Conservation (phyloP, 2,797 vertebrate species). For the Trichosurus vulpecula region DNA sequence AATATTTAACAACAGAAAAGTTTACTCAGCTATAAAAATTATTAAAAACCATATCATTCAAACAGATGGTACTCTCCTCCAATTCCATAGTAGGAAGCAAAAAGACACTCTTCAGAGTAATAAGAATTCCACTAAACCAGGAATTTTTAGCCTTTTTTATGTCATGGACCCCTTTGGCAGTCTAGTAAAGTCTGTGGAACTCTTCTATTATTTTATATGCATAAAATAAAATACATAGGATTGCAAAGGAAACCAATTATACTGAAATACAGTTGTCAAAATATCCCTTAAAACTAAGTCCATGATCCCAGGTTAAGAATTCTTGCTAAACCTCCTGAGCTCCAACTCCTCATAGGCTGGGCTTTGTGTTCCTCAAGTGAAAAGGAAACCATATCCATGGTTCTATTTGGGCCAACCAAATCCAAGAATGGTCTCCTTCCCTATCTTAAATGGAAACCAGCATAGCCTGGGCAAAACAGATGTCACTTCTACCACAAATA, state of each 20-base stretch:
- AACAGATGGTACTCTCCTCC: not conserved
- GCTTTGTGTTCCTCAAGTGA: not conserved
- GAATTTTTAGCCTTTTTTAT: not conserved
- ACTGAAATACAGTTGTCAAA: not conserved
- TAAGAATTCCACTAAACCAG: not conserved
- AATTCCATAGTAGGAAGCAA: not conserved
- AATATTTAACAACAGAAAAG: not conserved
- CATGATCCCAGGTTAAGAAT: not conserved
- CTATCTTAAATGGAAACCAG: not conserved
- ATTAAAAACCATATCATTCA: not conserved
- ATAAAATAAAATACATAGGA: not conserved
- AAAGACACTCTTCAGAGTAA: not conserved
- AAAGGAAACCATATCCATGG: not conserved
- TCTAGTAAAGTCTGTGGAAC: not conserved
- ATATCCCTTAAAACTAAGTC: not conserved
- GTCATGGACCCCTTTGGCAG: not conserved
- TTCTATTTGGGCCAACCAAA: not conserved
- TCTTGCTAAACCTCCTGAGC: not conserved
- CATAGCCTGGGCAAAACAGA: not conserved
- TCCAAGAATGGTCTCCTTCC: not conserved
- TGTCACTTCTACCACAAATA: not conserved
- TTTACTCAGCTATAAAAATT: not conserved
- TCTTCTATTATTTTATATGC: not conserved
- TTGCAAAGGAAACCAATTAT: not conserved
- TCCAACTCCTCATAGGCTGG: not conserved